Evolutionary conservation across 2,113 vertebrate genomes (phyloP).

Genomic region (Aix galericulata): DNA sequence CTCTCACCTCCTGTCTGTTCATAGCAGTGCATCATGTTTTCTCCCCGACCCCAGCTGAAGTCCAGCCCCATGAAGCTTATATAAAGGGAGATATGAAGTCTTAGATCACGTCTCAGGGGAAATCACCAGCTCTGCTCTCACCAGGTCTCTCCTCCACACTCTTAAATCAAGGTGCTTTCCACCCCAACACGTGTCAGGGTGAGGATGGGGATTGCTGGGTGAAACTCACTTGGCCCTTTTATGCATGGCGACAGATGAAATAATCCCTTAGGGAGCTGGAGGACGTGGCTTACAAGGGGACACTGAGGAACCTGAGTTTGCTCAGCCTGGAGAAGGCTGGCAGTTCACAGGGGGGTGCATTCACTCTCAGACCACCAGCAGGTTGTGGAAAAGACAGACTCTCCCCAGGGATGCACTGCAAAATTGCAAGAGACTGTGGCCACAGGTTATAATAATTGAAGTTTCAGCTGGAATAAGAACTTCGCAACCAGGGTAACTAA

Average conservation of each 20-base stretch:
- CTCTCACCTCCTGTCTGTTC: not conserved
- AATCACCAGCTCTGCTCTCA: not conserved
- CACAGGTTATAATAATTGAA: not conserved
- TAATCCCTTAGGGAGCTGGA: not conserved
- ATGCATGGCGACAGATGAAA: not conserved
- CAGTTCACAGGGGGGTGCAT: fast-evolving
- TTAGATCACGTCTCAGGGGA: not conserved
- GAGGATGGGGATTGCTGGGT: not conserved
- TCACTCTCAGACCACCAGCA: not conserved
- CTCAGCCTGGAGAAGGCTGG: not conserved
- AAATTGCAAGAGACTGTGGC: not conserved
- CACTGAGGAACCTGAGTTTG: not conserved
- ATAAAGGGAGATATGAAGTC: not conserved
- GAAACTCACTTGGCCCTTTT: not conserved
- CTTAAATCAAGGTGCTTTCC: fast-evolving
- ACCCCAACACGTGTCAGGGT: not conserved
- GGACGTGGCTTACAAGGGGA: not conserved
- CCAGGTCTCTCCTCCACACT: not conserved
- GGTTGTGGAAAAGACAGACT: not conserved
- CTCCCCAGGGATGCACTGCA: not conserved
- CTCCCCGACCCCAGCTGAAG: not conserved
- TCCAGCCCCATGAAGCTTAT: not conserved
- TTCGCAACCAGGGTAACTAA: not conserved
- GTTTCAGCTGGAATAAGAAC: not conserved
- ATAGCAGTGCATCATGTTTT: fast-evolving